Evolutionary conservation across 30 jellyfish, hydroid and myxozoan genomes (phyloP), one percentile per base, ranked within the genome.

Genomic region (Cassiopea andromeda): DNA sequence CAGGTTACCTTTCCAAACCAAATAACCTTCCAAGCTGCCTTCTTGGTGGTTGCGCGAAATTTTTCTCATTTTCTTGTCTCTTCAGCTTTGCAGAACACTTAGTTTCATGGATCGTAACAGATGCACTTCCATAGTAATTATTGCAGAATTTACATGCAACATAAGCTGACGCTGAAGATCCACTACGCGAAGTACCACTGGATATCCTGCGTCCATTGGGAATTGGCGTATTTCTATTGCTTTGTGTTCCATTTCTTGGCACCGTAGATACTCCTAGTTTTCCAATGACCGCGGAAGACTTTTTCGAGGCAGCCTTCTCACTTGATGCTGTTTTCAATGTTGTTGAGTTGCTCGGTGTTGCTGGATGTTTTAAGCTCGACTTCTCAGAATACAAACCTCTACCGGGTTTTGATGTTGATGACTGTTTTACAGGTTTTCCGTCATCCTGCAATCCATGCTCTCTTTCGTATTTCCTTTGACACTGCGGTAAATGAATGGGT

Each of bases 401-500:
- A 14, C 85, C 48, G 2, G 85, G 69, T 43, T 57, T 12, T 27
- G 70, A 81, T 46, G 7, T 44, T 12, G 45, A 6, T 66, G 46
- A 38, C 6, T 38, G 67, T 49, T 54, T 75, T 48, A 9, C 67
- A 66, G 19, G 18, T 17, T 64, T 80, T 18, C 48, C 61, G 15
- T 60, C 61, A 44, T 85, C 80, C 8, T 44, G 48, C 48, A 60
- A 38, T 6, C 90, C 77, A 58, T 73, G 64, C 60, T 85, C 93
- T 59, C 67, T 44, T 38, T 85, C 91, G 48, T 48, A 66, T 64
- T 72, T 81, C 73, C 69, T 85, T 89, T 83, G 82, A 48, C 97
- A 92, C 69, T 92, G 97, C 18, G 93, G 95, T 60, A 74, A 69
- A 60, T 92, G 97, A 44, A 92, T 92, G 14, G 94, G 92, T 68